These are phyloP conservation scores for Sphenopsis melanotis DNA, from an alignment of 2,797 vertebrate species.

Conservation along the genomic window DNA sequence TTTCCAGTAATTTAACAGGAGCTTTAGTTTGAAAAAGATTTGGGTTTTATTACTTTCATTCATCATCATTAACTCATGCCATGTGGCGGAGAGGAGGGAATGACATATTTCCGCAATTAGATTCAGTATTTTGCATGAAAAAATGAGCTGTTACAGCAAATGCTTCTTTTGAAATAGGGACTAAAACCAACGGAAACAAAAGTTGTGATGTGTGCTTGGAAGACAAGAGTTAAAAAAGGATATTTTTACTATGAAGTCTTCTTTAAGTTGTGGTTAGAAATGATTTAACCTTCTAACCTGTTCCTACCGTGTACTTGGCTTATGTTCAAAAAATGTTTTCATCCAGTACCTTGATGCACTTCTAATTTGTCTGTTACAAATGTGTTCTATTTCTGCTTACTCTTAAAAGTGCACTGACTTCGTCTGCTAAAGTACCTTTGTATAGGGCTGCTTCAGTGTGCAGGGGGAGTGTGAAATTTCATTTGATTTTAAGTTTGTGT, in stretches of 20 bases:
- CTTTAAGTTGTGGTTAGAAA: slow-evolving; percentile 67
- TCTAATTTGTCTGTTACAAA: slow-evolving; percentile 64
- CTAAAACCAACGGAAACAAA: slow-evolving; percentile 38
- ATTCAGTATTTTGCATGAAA: slow-evolving; percentile 70
- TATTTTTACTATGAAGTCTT: slow-evolving; percentile 61
- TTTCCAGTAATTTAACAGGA: slow-evolving; percentile 72
- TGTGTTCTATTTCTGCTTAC: not conserved
- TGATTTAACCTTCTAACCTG: slow-evolving; percentile 35
- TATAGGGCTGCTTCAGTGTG: not conserved
- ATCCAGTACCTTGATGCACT: slow-evolving; percentile 30
- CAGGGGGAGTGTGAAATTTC: slow-evolving; percentile 26
- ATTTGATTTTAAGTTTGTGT: not conserved
- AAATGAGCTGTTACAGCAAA: slow-evolving; percentile 67
- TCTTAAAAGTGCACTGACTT: not conserved
- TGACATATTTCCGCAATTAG: slow-evolving; percentile 58
- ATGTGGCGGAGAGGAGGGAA: slow-evolving; percentile 53
- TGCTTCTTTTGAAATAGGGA: slow-evolving; percentile 24
- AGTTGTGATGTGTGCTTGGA: slow-evolving; percentile 38
- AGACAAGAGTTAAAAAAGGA: slow-evolving; percentile 49
- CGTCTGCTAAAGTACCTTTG: not conserved
- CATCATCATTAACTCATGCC: slow-evolving; percentile 71
- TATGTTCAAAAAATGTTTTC: slow-evolving; percentile 17
- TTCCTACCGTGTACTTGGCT: slow-evolving; percentile 49
- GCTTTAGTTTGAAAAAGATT: slow-evolving; percentile 73
- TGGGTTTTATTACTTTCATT: slow-evolving; percentile 75